Evolutionary conservation across 2,888 invertebrate genomes (phyloP), one percentile per base, ranked within the genome.

Genomic region (Halictus ligatus): DNA sequence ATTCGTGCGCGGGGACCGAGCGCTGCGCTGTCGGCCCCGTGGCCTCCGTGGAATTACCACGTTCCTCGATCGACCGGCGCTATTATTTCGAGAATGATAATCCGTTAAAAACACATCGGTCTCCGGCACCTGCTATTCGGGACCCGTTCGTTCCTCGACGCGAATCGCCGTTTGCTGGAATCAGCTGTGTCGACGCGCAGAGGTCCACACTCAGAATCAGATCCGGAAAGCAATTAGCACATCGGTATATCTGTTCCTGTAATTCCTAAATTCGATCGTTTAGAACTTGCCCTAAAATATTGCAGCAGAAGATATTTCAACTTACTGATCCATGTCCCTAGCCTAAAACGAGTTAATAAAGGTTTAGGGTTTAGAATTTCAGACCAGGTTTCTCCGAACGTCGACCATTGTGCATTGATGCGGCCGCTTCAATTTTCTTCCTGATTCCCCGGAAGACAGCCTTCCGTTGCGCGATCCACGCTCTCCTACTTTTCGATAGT

Each of bases 61-160:
- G 78, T 72, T 75, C 35, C 86, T 50, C 75, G 50, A 83, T 67
- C 78, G 60, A 29, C 15, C 40, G 1, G 40, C n/a, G 12, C 81
- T 78, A 75, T 85, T 75, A 78, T 81, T 86, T 75, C 86, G 72
- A 46, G 74, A 78, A 86, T 64, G 81, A 85, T 86, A 78, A 85
- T 46, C 86, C 75, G 21, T 67, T 78, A 67, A 85, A 85, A 85
- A 85, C 25, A 64, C 64, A 29, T 64, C 29, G 64, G 29, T 64
- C 64, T 58, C 58, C 12, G 58, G 58, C n/a, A 58, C 58, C 58
- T 58, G 58, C n/a, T n/a, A n/a, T n/a, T 58, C n/a, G 12, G n/a
- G 12, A 58, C 58, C 58, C n/a, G 58, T 58, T 58, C 58, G 58
- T n/a, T n/a, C n/a, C 58, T n/a, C 58, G 54, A 2, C n/a, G 58